Base-by-base conservation (phyloP, 2,797 vertebrate species). In the Botia kubotai region DNA sequence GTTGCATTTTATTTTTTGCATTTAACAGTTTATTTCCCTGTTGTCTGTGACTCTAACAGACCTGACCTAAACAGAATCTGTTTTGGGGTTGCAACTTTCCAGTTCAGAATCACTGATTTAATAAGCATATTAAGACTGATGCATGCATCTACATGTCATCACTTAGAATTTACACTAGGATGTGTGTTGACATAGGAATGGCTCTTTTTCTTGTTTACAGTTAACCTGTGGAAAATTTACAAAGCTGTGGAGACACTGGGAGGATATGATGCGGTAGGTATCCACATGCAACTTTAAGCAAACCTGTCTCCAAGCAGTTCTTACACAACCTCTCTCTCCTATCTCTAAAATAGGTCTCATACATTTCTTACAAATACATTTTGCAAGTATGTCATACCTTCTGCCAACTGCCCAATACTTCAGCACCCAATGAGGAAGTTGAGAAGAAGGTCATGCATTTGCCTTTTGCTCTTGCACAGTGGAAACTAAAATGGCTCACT, bases 211-310 rank as follows among this genome's bases (percentile, higher is more conserved):
- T 50, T 33, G 0, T 86, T 87, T 52, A 5, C 90, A 98, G 97
- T 98, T 91, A 97, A 98, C 88, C 95, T 98, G 66, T 97, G 96
- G 96, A 96, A 94, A 92, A 98, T 98, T 89, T 95, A 95, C 93
- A 97, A 97, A 88, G 95, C 96, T 0, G 97, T 98, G 85, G 96
- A 97, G 89, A 96, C 96, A 71, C 90, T 97, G 68, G 97, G 97
- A 33, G 96, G 97, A 86, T 98, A 98, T 2, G 97, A 98, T 89
- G 93, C 96, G 88, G 97, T 98, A 89, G 94, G 94, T 21, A 69
- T 68, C 39, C 29, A 57, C 5, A 26, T 4, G 12, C 13, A 26
- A 53, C 3, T 66, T 23, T 16, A 12, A 48, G 36, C 55, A 55
- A 7, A n/a, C 16, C 72, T 17, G 52, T 48, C 26, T 36, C 16